Evolutionary conservation across 2,888 invertebrate species (phyloP).

Genomic region (Teinopalpus imperialis): DNA sequence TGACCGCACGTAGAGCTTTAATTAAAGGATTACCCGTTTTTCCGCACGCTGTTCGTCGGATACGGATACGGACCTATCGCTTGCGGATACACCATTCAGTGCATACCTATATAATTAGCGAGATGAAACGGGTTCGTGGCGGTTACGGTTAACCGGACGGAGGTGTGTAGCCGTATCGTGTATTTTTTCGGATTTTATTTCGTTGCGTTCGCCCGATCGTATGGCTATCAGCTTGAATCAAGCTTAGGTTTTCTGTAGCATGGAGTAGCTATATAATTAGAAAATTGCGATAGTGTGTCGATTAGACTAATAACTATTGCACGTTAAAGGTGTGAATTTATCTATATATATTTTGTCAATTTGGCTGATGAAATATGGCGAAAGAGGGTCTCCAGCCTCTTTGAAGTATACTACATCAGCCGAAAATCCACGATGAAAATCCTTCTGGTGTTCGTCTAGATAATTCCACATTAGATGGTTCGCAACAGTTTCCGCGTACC

Average conservation of each 20-base stretch:
- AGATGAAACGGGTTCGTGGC: conserved; percentile 56
- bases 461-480: too few relatives aligned
- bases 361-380: too few relatives aligned
- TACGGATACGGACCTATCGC: conserved; percentile 30
- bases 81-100: conserved; percentile 30
- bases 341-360: too few relatives aligned
- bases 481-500: too few relatives aligned
- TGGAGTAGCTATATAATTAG: conserved; percentile 15
- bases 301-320: conserved; percentile 13
- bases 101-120: conserved; percentile 51
- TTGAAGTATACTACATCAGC: too few relatives aligned
- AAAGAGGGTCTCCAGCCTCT: too few relatives aligned
- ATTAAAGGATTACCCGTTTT: conserved; percentile 67
- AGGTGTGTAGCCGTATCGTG: conserved; percentile 49
- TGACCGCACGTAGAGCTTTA: conserved; percentile 49
- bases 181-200: conserved; percentile 45
- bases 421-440: too few relatives aligned
- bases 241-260: conserved; percentile 10
- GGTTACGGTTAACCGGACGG: conserved; percentile 46
- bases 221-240: conserved; percentile 12
- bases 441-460: too few relatives aligned
- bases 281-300: conserved; percentile 12
- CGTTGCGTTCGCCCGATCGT: conserved; percentile 20
- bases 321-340: neutral
- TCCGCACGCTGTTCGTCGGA: conserved; percentile 36